phyloP scores from a whole-genome alignment of 2,888 invertebrate genomes.

The Lasiommata megera region DNA sequence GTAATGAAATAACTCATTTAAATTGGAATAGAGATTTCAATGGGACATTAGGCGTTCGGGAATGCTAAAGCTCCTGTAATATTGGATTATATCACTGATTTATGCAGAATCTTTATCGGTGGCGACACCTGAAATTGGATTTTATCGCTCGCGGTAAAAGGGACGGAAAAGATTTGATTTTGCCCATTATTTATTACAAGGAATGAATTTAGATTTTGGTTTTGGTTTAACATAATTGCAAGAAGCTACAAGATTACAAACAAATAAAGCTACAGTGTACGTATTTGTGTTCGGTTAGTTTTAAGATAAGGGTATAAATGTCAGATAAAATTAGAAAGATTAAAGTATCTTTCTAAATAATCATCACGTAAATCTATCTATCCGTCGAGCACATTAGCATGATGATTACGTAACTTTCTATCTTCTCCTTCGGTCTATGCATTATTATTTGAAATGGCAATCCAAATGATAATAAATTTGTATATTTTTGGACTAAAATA shows the following conservation, averaged over 20 bases:
- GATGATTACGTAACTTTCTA: too few species aligned
- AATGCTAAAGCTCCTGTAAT: conserved; percentile 67
- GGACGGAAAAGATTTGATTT: conserved; percentile 26
- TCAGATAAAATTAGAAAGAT: too few species aligned
- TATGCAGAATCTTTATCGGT: conserved; percentile 78
- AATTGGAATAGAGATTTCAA: conserved; percentile 77
- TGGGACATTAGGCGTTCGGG: conserved; percentile 68
- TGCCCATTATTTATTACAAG: conserved; percentile 14
- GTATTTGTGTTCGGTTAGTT: too few species aligned
- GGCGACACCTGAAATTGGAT: conserved; percentile 73
- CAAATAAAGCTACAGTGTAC: background rate
- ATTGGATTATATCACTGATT: conserved; percentile 78
- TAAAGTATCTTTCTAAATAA: too few species aligned
- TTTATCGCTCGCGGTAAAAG: conserved; percentile 53
- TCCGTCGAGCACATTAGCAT: too few species aligned
- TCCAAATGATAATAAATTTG: too few species aligned
- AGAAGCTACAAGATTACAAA: background rate
- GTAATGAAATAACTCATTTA: conserved; percentile 80
- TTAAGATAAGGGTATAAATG: too few species aligned
- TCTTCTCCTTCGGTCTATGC: too few species aligned
- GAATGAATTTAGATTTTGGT: conserved; percentile 1
- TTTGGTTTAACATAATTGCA: conserved; percentile 4
- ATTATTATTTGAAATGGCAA: too few species aligned
- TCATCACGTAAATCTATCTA: too few species aligned
- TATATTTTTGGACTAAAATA: too few species aligned